Conservation (phyloP, 2,888 invertebrate species). For the Strigamia crassipes region DNA sequence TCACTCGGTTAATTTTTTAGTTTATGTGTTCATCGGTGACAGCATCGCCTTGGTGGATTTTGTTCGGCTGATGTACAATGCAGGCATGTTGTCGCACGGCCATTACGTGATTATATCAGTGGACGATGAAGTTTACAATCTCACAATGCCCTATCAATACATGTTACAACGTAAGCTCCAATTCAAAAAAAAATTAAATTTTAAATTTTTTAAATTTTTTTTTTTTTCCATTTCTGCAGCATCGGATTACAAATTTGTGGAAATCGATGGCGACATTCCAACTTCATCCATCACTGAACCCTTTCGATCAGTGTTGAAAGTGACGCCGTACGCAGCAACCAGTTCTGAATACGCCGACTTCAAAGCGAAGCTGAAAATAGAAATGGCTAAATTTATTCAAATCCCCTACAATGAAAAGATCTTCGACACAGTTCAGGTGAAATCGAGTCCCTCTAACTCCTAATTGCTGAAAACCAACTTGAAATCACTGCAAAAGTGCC, state of each 20-base stretch:
- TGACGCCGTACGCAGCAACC: constrained; percentile 76
- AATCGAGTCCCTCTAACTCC: background rate
- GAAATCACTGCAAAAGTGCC: background rate
- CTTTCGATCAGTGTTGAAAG: constrained; percentile 77
- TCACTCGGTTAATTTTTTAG: constrained; percentile 69
- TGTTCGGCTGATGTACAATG: constrained; percentile 88
- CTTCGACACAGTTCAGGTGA: background rate
- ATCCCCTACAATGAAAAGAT: constrained; percentile 4
- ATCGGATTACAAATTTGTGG: constrained; percentile 23
- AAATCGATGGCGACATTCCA: constrained; percentile 23
- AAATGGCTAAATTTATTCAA: constrained; percentile 16
- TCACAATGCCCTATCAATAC: constrained; percentile 43
- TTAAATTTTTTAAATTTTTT: too few relatives aligned
- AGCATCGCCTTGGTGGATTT: constrained; percentile 83
- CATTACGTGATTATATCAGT: constrained; percentile 95
- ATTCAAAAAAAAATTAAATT: background rate
- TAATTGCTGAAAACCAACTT: background rate
- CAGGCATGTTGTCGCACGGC: constrained; percentile 83
- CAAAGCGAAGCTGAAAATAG: constrained; percentile 26
- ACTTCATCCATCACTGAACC: constrained; percentile 60
- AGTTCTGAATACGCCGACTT: constrained; percentile 67
- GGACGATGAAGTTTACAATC: constrained; percentile 80
- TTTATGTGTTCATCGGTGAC: constrained; percentile 92
- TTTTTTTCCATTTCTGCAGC: background rate
- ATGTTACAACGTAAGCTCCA: constrained; percentile 45